Base-by-base conservation (phyloP, 2,797 vertebrate species). In the Glossophaga mutica region DNA sequence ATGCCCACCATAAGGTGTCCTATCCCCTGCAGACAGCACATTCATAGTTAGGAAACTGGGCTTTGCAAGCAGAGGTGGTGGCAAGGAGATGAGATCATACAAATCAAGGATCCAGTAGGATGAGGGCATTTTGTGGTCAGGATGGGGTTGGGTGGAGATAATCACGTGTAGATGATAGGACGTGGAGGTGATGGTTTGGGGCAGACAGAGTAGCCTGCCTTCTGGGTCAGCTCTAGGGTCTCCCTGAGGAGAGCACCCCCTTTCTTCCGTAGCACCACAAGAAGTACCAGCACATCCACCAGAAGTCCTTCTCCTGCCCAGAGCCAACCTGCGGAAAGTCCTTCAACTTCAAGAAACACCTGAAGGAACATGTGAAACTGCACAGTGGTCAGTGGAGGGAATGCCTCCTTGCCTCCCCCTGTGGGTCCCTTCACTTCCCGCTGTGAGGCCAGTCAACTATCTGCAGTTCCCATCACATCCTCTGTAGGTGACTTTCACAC, bases 281-380 rank as follows among this genome's bases (percentile, higher is more conserved):
- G 97, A 99, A 98, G 88, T 99, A 99, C 95, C 98, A 99, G 92
- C 98, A 99, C 4, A 96, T 99, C 93, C 98, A 99, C 87, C 99
- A 99, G 98, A 99, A 99, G 94, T 99, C 98, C 4, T 99, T 99
- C 95, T 93, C 97, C 84, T 99, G 99, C 96, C 98, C 98, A 0
- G 98, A 98, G 68, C 97, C 98, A 0, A 97, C 97, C n/a, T 98
- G 98, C 0, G 97, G 98, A 15, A 99, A 99, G 50, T 98, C 98
- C 92, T 99, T 99, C 98, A 99, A 99, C 98, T 99, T 98, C 77
- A 98, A 98, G 96, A 98, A 99, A 78, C 99, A 99, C 94, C 98
- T 99, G 87, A 99, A 99, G 96, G 99, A 99, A 37, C 99, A 99
- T 0, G 98, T 99, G 96, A 99, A 99, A 57, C 97, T 99, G 42